Base-by-base conservation (phyloP, 2,888 invertebrate genomes). In the Ametastegia equiseti region DNA sequence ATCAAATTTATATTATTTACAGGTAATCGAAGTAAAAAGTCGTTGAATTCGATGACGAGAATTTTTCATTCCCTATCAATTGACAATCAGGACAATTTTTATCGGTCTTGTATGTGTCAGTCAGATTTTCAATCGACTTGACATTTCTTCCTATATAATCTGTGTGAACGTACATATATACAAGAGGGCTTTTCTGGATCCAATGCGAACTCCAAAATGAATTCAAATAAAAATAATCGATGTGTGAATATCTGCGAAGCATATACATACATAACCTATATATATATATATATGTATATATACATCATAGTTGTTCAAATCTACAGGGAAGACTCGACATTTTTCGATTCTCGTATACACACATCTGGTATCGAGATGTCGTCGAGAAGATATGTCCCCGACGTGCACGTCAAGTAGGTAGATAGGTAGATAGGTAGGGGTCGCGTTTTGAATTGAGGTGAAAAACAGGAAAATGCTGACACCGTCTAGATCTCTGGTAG, bases 381-480 rank as follows among this genome's bases (percentile, higher is more conserved):
- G 30, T 45, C 45, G 47, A 30, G 23, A n/a, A n/a, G 27, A n/a
- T 45, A 27, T 71, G 5, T 13, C 27, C 23, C 27, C n/a, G 30
- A 42, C 15, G 42, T 30, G 30, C 6, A 42, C 6, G 71, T 27
- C 45, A 27, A n/a, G n/a, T n/a, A n/a, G n/a, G n/a, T n/a, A n/a
- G n/a, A n/a, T n/a, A n/a, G 30, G 9, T 30, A 63, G 15, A n/a
- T 5, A 5, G 15, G 54, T 54, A 6, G 54, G 5, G n/a, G 19
- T 9, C n/a, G n/a, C 9, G 11, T 39, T 39, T 71, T 42, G 36
- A 67, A n/a, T 42, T 30, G 15, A 67, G n/a, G 45, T 9, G n/a
- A 30, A 71, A 45, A 45, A 45, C 47, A 47, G 71, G 19, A 47
- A 71, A 71, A 47, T 45, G 71, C 71, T 71, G 71, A 71, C 30